Base-by-base conservation (phyloP, 2,888 invertebrate genomes). In the Rotaria macrura region DNA sequence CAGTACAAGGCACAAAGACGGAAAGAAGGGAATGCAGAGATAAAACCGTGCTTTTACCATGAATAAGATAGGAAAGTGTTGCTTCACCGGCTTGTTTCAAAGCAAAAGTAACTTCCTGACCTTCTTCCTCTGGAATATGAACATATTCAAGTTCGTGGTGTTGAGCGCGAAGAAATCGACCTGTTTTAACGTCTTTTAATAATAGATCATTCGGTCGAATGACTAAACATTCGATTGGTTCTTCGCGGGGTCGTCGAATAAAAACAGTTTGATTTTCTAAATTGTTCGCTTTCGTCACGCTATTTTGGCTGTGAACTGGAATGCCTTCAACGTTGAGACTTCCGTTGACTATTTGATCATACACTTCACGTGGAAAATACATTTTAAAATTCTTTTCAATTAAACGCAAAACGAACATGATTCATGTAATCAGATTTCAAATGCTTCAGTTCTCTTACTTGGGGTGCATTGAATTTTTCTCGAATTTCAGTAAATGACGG, bases 401-500 rank as follows among this genome's bases (percentile, higher is more conserved):
- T 0, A 49, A 49, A 49, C 14, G 14, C 3, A 49, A 17, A 3
- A 17, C 17, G 14, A 47, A 47, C 14, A 14, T 49, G 14, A 17
- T 1, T 49, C 17, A 17, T 49, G 14, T 9, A 49, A 49, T 49
- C 2, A 49, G 17, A 49, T 17, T 49, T 17, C 43, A 7, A 7
- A 5, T 43, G 5, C 43, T 43, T 43, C 12, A 5, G 7, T 79
- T 40, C 10, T 34, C 29, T 1, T 54, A 52, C 52, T 40, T 49
- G 52, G 23, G 47, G 38, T 38, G 84, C 55, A 38, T 55, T 34
- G 25, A 84, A 38, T 38, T 54, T 34, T 54, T 84, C 84, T 25
- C 84, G n/a, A 52, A 84, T 55, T 55, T 84, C 84, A 23, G 84
- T 55, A 52, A 84, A 84, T 55, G 84, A 52, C 55, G 84, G 84